Percentiles rank a stretch among this genome's conserved stretches.
These are phyloP conservation scores for Arvicanthis niloticus DNA, from an alignment of 2,113 vertebrate species.

Conservation along the genomic window DNA sequence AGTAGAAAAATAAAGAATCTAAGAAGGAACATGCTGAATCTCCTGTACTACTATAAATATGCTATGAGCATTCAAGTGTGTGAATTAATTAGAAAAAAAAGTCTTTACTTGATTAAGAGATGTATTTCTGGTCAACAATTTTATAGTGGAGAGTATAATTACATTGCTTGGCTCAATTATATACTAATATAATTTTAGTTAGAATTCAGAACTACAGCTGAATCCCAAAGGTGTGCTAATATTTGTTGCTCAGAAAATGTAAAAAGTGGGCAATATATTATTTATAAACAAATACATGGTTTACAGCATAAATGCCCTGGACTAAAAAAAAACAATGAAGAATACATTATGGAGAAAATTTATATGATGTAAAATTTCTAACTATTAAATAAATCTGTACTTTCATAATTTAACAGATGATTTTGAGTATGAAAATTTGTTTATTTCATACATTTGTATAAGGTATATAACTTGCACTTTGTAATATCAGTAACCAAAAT, in stretches of 20 bases:
- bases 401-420: slow-evolving; percentile 14
- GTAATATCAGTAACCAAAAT: neutral
- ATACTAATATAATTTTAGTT: neutral
- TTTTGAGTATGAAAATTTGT: slow-evolving; percentile 8
- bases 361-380: neutral
- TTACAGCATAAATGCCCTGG: neutral
- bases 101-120: neutral
- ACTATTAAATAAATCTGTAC: neutral
- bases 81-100: slow-evolving; percentile 17
- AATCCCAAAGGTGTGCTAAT: neutral
- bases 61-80: neutral
- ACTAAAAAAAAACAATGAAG: neutral
- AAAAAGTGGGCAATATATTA: neutral
- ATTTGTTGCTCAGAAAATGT: neutral
- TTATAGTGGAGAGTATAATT: neutral
- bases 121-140: slow-evolving; percentile 35
- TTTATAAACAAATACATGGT: slow-evolving; percentile 26
- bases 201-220: slow-evolving; percentile 12
- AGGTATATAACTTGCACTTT: neutral
- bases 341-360: neutral
- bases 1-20: slow-evolving; percentile 2
- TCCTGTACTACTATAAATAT: neutral
- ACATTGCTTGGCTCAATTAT: neutral
- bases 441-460: neutral
- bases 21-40: neutral